These are phyloP conservation scores for Lepidothrix coronata DNA, from an alignment of 2,113 vertebrate species.

Conservation along the genomic window DNA sequence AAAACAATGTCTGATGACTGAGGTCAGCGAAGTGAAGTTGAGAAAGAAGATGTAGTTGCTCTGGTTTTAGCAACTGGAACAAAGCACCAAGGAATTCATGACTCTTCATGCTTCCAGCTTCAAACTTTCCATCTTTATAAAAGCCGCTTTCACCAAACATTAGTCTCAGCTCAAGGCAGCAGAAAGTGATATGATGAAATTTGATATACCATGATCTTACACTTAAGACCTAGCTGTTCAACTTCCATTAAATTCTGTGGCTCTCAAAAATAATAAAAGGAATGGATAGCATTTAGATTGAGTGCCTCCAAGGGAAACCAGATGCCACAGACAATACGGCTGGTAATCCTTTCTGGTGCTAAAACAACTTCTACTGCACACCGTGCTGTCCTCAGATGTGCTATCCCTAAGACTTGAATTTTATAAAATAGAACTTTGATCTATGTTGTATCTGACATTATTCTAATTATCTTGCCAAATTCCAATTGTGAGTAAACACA, in stretches of 20 bases:
- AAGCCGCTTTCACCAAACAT: slow-evolving; percentile 30
- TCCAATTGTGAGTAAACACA: slow-evolving; percentile 31
- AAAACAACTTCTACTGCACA: not conserved
- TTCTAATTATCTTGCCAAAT: slow-evolving; percentile 33
- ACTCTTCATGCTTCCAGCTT: not conserved
- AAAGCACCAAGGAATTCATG: slow-evolving; percentile 9
- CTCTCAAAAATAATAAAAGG: not conserved
- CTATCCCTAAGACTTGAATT: not conserved
- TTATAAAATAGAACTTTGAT: slow-evolving; percentile 2
- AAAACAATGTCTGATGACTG: not conserved
- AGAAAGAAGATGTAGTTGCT: slow-evolving; percentile 7
- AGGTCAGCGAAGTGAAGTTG: slow-evolving; percentile 39
- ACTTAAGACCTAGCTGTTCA: not conserved
- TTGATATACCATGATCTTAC: not conserved
- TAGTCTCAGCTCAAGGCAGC: not conserved
- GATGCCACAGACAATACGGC: not conserved
- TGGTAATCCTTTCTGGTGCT: not conserved
- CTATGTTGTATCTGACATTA: slow-evolving; percentile 17
- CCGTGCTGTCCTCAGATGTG: not conserved
- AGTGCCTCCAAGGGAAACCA: not conserved
- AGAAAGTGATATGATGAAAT: slow-evolving; percentile 11
- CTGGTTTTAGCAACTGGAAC: slow-evolving; percentile 2
- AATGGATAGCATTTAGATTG: not conserved
- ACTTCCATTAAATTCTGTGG: not conserved
- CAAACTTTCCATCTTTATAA: slow-evolving; percentile 4